A percentile compares a stretch with the other conserved stretches of the same genome.
phyloP scores from a whole-genome alignment of 2,888 invertebrate species.

The Pocota personata region DNA sequence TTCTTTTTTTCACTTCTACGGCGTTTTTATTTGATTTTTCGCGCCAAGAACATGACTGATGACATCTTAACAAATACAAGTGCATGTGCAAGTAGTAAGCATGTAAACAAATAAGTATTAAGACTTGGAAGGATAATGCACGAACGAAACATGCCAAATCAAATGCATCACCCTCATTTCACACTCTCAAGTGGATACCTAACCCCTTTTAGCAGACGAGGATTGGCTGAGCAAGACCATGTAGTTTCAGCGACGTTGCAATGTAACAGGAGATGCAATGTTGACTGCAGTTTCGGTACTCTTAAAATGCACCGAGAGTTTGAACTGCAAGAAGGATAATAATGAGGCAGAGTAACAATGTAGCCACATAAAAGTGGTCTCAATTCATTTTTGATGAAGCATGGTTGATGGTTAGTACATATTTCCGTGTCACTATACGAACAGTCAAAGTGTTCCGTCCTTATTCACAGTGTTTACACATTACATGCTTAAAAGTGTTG shows the following conservation, averaged over 20 bases:
- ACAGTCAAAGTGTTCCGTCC: slow-evolving; percentile 62
- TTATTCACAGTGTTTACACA: slow-evolving; percentile 53
- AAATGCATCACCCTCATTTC: slow-evolving; percentile 72
- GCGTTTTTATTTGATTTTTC: slow-evolving; percentile 27
- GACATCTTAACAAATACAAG: slow-evolving; percentile 72
- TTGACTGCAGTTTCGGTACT: slow-evolving; percentile 62
- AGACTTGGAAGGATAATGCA: slow-evolving; percentile 64
- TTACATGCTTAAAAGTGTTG: slow-evolving; percentile 16
- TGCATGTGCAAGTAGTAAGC: slow-evolving; percentile 70
- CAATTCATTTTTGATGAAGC: slow-evolving; percentile 60
- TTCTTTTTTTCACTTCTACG: slow-evolving; percentile 9
- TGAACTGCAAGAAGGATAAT: slow-evolving; percentile 59
- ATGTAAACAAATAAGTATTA: slow-evolving; percentile 72
- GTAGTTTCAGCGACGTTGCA: slow-evolving; percentile 46
- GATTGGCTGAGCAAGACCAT: slow-evolving; percentile 56
- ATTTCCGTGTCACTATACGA: slow-evolving; percentile 64
- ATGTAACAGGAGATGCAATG: slow-evolving; percentile 31
- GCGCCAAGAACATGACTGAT: slow-evolving; percentile 56
- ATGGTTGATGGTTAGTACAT: slow-evolving; percentile 48
- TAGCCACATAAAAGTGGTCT: slow-evolving; percentile 65
- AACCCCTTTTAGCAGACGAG: slow-evolving; percentile 65
- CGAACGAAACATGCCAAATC: slow-evolving; percentile 68
- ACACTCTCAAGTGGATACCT: slow-evolving; percentile 66
- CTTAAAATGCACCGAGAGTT: slow-evolving; percentile 37
- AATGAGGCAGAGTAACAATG: slow-evolving; percentile 56